Base-by-base conservation (phyloP, 2,888 invertebrate genomes). In the Sarcophaga subvicina region DNA sequence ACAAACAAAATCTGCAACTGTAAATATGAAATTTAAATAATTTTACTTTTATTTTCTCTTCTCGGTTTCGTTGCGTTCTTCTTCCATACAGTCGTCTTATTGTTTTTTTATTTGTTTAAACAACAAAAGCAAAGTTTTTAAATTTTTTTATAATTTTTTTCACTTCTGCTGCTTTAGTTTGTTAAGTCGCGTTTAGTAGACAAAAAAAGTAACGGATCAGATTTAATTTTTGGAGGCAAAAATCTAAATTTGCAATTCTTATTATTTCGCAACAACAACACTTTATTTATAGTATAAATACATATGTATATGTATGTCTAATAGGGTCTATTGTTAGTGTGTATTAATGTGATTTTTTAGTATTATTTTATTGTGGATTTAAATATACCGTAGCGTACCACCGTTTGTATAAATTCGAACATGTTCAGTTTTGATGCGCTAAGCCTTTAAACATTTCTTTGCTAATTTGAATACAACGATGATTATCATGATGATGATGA, bases 381-480 rank as follows among this genome's bases (percentile, higher is more conserved):
- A 10, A 37, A 37, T 37, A 37, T 10, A 37, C 37, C 10, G 37
- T 37, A 37, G 10, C 37, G 37, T 37, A 37, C 10, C 37, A 37
- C 37, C 37, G 37, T 37, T 37, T 37, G 37, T 37, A 10, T 10
- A 37, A 37, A 37, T 37, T 37, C 37, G 37, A 37, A 37, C 10
- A 37, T 37, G 10, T 37, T 37, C 10, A 37, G 37, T 37, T 37
- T 37, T 10, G 37, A 37, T 37, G 2, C 54, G 17, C 5, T 4
- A 17, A 54, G 54, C 17, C 17, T 54, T 71, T 73, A 72, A 71
- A 67, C 45, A 72, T 80, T 25, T 80, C 22, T 77, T 73, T 80
- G 20, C 67, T 54, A 25, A 79, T 83, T 79, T 79, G 59, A 79
- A 85, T 80, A 67, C 54, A 54, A 54, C 54, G 77, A 77, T 64